phyloP scores from a whole-genome alignment of 2,797 vertebrate species.

The Lateolabrax maculatus region DNA sequence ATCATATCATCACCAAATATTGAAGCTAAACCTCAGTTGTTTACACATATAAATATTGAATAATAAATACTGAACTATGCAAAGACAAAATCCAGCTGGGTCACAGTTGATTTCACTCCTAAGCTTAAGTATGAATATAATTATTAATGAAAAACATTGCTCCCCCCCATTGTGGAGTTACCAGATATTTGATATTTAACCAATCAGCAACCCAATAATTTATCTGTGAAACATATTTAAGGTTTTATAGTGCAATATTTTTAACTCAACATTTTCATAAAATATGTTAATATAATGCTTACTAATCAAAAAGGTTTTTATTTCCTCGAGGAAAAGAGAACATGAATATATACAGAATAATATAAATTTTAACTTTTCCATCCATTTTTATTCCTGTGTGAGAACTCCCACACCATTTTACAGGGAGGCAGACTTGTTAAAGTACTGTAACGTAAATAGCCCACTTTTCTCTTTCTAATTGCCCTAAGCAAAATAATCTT shows the following conservation, averaged over 20 bases:
- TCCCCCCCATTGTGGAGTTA: too few relatives aligned
- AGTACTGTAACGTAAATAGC: constrained; percentile 46
- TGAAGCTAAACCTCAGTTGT: constrained; percentile 23
- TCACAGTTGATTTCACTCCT: neutral
- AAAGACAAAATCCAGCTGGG: neutral
- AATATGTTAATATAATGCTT: constrained; percentile 16
- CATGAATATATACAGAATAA: neutral
- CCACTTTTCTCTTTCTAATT: constrained; percentile 50
- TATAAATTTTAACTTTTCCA: constrained; percentile 34
- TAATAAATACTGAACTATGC: constrained; percentile 1
- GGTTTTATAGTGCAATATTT: neutral
- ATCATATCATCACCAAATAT: constrained; percentile 30
- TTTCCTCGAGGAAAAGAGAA: constrained; percentile 6
- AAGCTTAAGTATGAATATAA: neutral
- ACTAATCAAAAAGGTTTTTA: neutral
- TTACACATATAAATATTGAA: constrained; percentile 21
- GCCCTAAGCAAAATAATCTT: constrained; percentile 48
- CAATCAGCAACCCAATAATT: neutral
- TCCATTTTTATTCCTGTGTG: neutral
- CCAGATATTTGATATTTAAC: neutral
- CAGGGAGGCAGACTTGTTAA: constrained; percentile 30
- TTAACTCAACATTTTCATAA: neutral
- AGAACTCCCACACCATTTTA: constrained; percentile 27
- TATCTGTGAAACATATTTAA: constrained; percentile 2
- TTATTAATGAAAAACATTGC: constrained; percentile 25